Evolutionary conservation across 2,113 vertebrate species (phyloP), one percentile per base, ranked within the genome.

Genomic region (Lamprotornis superbus): DNA sequence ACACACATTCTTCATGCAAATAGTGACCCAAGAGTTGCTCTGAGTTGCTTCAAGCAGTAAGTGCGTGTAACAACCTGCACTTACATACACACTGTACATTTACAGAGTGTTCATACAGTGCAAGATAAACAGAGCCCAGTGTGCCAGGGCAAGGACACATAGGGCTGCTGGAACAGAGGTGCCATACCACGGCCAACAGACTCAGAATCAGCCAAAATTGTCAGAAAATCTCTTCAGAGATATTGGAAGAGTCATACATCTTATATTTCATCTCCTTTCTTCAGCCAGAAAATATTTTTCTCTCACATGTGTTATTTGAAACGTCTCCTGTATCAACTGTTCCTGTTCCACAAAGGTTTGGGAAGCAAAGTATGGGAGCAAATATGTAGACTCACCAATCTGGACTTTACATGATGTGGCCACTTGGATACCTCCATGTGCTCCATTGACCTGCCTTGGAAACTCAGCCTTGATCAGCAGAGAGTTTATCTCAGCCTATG

Each of bases 1-100:
- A 96, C 94, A 95, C 96, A 95, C 95, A 96, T 96, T 96, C 94
- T 85, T 97, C 87, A 96, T 91, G 96, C 96, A 97, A 96, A 97
- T 94, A 94, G 63, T 96, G 94, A 96, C 96, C 95, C 93, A 94
- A 94, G 69, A 93, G 67, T 73, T 93, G 81, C 86, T 96, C 57
- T 68, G 61, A 76, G 86, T 81, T 93, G 89, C 91, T 94, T 92
- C 71, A 94, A 85, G 93, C 71, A 87, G 60, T 87, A 68, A 79
- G 74, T 69, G 74, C 95, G 2, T 96, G 96, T 94, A 95, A 91
- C 55, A 93, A 93, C 94, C 89, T 96, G 94, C 68, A 91, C 81
- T 87, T 95, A 77, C 65, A 91, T 11, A 52, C 7, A 77, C 52
- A 37, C 31, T 19, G 1, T 40, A 33, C 39, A 57, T 87, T 89